Evolutionary conservation across 2,888 invertebrate genomes (phyloP).

Genomic region (Sphaerophoria rueppellii): DNA sequence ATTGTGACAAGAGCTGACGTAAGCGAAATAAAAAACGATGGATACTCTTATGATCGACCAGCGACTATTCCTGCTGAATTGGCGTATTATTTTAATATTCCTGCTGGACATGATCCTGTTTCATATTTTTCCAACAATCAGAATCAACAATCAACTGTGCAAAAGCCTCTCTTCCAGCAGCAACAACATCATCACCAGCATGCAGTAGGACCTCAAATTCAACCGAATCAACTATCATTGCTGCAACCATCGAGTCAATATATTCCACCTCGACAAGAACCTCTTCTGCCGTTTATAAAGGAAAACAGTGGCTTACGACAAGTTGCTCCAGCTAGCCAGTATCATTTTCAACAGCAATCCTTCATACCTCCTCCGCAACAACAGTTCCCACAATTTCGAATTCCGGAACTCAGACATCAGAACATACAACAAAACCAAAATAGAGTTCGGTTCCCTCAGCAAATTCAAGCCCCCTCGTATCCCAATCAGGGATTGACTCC

Average conservation of each 20-base stretch:
- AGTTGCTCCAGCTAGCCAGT: neutral
- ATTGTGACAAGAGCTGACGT: conserved; percentile 5
- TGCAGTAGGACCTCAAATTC: neutral
- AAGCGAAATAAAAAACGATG: conserved; percentile 52
- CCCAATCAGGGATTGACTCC: conserved; percentile 24
- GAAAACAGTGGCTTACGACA: conserved; percentile 18
- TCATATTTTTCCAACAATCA: neutral
- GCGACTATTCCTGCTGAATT: conserved; percentile 35
- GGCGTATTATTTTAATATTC: conserved; percentile 56
- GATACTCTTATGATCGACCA: conserved; percentile 46
- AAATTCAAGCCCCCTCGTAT: neutral
- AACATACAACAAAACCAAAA: neutral
- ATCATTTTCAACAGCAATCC: conserved; percentile 4
- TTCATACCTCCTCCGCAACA: neutral
- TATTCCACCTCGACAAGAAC: neutral
- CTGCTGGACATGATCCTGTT: conserved; percentile 10
- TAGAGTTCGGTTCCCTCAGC: neutral
- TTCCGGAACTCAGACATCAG: neutral
- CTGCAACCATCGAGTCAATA: neutral
- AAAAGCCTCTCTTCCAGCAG: too few relatives aligned
- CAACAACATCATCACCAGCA: neutral
- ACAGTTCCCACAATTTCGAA: neutral
- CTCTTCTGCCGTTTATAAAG: neutral
- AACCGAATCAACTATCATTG: neutral
- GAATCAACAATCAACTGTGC: neutral